Evolutionary conservation across 2,888 invertebrate species (phyloP), one percentile per base, ranked within the genome.

Genomic region (Ectropis crepuscularia): DNA sequence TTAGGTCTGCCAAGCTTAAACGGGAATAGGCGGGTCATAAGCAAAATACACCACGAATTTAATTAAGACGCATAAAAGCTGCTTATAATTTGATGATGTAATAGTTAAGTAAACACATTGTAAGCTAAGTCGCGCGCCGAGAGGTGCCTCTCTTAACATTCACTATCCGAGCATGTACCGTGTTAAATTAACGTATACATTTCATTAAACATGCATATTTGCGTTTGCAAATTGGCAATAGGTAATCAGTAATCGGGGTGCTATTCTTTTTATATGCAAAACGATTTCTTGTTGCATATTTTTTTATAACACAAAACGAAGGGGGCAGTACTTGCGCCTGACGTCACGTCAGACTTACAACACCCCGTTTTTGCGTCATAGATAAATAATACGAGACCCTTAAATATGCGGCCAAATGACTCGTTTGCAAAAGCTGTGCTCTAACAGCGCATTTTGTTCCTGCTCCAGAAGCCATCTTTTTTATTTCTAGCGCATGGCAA

Each of bases 401-500:
- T 16, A 10, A 39, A 11, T 37, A 49, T 38, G 10, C 46, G n/a
- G 45, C 47, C n/a, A 55, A 47, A 55, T 48, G 11, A 53, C 41
- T 47, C n/a, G 38, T 16, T 42, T 37, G 12, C 57, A 41, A 65
- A 65, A 41, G 48, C 50, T 58, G 41, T 16, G 48, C 61, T 42
- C n/a, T 38, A 51, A 47, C 55, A 55, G 49, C n/a, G 47, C 55
- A 60, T 57, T 28, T 59, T 46, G 46, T 50, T 55, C 49, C 7
- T 47, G 47, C n/a, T 39, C 50, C 50, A 47, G 50, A 63, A 46
- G 43, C n/a, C 39, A 57, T 37, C 36, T 57, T 60, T 50, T 65
- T 60, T 68, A 69, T 69, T 69, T 67, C 57, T 65, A 53, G 57
- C 59, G 51, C 67, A 57, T 54, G 65, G 69, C 69, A 69, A 62